Evolutionary conservation across 2,797 vertebrate genomes (phyloP).

Genomic region (Platalea minor): DNA sequence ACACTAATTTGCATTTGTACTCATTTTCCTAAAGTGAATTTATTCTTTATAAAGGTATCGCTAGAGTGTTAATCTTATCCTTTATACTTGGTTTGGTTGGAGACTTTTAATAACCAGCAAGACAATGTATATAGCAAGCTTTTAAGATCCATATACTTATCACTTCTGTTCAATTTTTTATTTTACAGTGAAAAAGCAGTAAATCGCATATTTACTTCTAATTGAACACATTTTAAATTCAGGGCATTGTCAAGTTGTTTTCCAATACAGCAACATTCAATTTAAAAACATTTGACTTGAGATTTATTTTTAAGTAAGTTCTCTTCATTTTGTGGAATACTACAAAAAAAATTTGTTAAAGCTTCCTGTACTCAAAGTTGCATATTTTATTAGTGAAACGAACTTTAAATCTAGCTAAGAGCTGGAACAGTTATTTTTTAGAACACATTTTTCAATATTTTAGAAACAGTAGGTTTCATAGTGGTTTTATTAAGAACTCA

Average conservation of each 20-base stretch:
- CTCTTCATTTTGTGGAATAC: not conserved
- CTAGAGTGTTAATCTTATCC: not conserved
- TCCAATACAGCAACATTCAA: not conserved
- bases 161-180: not conserved
- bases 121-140: accelerated
- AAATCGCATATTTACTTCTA: not conserved
- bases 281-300: not conserved
- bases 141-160: not conserved
- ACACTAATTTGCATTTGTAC: not conserved
- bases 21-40: not conserved
- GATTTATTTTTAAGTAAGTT: not conserved
- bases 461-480: not conserved
- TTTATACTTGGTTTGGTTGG: not conserved
- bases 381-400: not conserved
- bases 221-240: not conserved
- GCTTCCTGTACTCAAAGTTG: not conserved
- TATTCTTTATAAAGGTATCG: not conserved
- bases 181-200: not conserved
- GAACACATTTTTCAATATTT: not conserved
- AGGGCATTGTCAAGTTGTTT: not conserved
- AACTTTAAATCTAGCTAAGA: not conserved
- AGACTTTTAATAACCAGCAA: not conserved
- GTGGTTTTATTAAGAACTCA: not conserved
- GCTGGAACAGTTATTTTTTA: not conserved
- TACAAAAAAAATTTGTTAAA: not conserved